Base-by-base conservation (phyloP, 1,140 invertebrate species). In the Meloidogyne floridensis region DNA sequence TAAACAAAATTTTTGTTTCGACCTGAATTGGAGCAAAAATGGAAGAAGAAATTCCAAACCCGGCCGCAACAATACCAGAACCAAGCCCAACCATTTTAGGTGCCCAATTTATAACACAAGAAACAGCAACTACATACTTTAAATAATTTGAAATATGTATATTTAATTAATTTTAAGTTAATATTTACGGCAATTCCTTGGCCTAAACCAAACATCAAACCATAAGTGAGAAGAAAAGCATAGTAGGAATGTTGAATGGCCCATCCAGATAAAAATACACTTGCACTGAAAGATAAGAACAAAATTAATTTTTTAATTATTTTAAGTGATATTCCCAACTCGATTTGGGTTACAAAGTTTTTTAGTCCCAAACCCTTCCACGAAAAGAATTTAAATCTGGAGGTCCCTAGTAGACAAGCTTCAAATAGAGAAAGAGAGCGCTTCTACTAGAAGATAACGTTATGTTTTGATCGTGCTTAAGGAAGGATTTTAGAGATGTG, bases 1-100 rank as follows among this genome's bases (percentile, higher is more conserved):
- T 4, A 59, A 59, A 59, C 13, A 10, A 15, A 15, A 59, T 4
- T 59, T 59, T 59, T 15, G 8, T 15, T 15, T 59, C 3, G 2
- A 87, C 88, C 80, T 89, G 88, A 73, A 89, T 90, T 32, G 88
- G 88, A 8, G 88, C 87, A 80, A 89, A 89, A 20, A 89, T 89
- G 1, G 86, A 88, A 18, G 89, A 86, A 6, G 87, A 87, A 13
- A 90, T 77, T 0, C 88, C 88, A 75, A 89, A 89, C 32, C 89
- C 88, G n/a, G 87, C 88, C n/a, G 89, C 88, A 5, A 89, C 89
- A 15, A 89, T 86, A 18, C 88, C 88, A 7, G 84, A 85, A 8
- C 80, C 84, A 32, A 86, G 53, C 7, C 88, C 88, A 65, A 89
- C 88, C 81, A 84, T 85, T 72, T 89, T 76, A 9, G 88, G 88